Evolutionary conservation across 2,888 invertebrate genomes (phyloP), one percentile per base, ranked within the genome.

Genomic region (Schizotus pectinicornis): DNA sequence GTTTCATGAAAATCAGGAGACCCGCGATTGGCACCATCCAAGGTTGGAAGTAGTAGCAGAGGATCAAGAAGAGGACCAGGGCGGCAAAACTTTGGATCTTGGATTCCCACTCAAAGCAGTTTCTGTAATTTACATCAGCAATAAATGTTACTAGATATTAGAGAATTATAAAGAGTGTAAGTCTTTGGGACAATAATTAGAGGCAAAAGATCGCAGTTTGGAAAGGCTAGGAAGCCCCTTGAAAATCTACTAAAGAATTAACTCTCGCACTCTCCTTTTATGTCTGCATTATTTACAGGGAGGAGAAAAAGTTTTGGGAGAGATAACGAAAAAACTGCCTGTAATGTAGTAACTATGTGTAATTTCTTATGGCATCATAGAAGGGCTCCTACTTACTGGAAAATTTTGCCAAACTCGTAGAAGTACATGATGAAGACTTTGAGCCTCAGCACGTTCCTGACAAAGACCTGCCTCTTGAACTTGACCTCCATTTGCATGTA

Each of bases 81-180:
- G 96, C 94, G 37, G 91, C 80, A 67, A 92, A 85, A 65, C 95
- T 96, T 65, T 93, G 85, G 35, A 92, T 77, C 50, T 91, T 90
- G 3, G 92, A 96, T 75, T 98, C 96, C 98, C 98, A 99, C 80
- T 96, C 94, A 76, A 97, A 95, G 78, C 96, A 97, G 78, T 94
- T 94, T 83, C 94, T 94, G 78, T 6, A 82, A 70, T 57, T 63
- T n/a, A n/a, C n/a, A 45, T 56, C 22, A 22, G 2, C 5, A 22
- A 22, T 22, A 22, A 5, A 3, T 3, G 22, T 22, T 22, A 22
- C 22, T 22, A 3, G 22, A 22, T 5, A 22, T 22, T 22, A 22
- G 22, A 22, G 22, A 5, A 22, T 22, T 22, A 22, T 2, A 5
- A 22, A 5, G 22, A 3, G 22, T 22, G 3, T 5, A 22, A 22